Evolutionary conservation across 2,797 vertebrate species (phyloP).

Genomic region (Pangasius krempfi): DNA sequence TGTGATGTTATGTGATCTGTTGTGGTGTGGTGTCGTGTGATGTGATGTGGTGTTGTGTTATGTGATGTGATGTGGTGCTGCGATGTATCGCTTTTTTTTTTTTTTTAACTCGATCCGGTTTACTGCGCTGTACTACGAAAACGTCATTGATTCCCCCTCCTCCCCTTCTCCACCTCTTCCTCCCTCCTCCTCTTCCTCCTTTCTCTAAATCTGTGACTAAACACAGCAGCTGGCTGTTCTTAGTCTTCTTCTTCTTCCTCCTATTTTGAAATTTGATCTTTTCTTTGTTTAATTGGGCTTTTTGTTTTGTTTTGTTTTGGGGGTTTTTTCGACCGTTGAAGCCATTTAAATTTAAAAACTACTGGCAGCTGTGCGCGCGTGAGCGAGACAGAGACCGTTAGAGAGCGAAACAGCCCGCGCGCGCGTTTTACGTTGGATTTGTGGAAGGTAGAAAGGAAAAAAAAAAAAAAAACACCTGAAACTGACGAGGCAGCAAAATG

Average conservation of each 20-base stretch:
- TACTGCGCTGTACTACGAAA: background rate
- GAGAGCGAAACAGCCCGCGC: background rate
- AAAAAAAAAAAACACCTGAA: conserved; percentile 18
- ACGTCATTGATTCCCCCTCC: background rate
- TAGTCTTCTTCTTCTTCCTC: background rate
- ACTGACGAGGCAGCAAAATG: conserved; percentile 54
- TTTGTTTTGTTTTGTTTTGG: background rate
- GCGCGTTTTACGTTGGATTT: conserved; percentile 41
- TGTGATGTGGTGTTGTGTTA: background rate
- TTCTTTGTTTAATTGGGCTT: background rate
- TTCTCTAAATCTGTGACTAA: conserved; percentile 6
- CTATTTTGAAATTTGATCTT: background rate
- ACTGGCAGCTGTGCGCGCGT: conserved; percentile 15
- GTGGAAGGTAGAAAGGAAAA: background rate
- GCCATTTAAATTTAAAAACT: conserved; percentile 42
- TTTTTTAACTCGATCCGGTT: background rate
- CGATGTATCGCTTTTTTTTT: background rate
- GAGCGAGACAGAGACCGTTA: background rate
- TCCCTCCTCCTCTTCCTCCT: background rate
- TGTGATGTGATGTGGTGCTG: background rate
- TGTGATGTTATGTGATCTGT: background rate
- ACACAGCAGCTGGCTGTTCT: conserved; percentile 1
- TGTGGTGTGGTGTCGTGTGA: background rate
- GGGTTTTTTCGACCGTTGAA: background rate
- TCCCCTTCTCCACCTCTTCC: background rate